Evolutionary conservation across 2,888 invertebrate genomes (phyloP).

Genomic region (Sinopyrophorus schimmeli): DNA sequence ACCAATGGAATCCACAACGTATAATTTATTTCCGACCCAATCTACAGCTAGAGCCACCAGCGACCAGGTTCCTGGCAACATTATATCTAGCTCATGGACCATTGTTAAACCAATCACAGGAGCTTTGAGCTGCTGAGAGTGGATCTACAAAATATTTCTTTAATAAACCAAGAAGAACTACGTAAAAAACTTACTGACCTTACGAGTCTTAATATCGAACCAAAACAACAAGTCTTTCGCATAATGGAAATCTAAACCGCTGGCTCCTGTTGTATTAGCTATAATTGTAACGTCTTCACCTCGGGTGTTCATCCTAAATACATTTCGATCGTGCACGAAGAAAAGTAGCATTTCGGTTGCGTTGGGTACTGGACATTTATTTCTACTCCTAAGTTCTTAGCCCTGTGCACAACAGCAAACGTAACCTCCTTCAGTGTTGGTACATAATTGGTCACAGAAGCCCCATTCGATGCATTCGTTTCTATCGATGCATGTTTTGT

Average conservation of each 20-base stretch:
- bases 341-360: constrained; percentile 64
- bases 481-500: constrained; percentile 85
- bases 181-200: constrained; percentile 65
- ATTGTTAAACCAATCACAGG: constrained; percentile 54
- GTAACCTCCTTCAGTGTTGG: constrained; percentile 84
- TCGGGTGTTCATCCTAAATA: constrained; percentile 70
- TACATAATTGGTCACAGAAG: constrained; percentile 92
- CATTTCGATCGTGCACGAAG: constrained; percentile 72
- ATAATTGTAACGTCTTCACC: constrained; percentile 66
- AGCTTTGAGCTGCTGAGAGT: constrained; percentile 61
- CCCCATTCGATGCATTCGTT: constrained; percentile 94
- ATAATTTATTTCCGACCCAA: constrained; percentile 96
- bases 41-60: constrained; percentile 92
- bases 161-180: no score
- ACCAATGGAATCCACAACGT: constrained; percentile 90
- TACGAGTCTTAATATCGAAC: constrained; percentile 87
- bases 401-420: constrained; percentile 79
- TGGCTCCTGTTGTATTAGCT: constrained; percentile 82
- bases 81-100: constrained; percentile 66
- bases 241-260: constrained; percentile 85
- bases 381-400: constrained; percentile 54
- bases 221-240: constrained; percentile 78
- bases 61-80: constrained; percentile 83
- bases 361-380: constrained; percentile 67
- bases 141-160: constrained; percentile 57